These are phyloP conservation scores for Aleadryas rufinucha DNA, from an alignment of 2,113 vertebrate species.

Conservation along the genomic window DNA sequence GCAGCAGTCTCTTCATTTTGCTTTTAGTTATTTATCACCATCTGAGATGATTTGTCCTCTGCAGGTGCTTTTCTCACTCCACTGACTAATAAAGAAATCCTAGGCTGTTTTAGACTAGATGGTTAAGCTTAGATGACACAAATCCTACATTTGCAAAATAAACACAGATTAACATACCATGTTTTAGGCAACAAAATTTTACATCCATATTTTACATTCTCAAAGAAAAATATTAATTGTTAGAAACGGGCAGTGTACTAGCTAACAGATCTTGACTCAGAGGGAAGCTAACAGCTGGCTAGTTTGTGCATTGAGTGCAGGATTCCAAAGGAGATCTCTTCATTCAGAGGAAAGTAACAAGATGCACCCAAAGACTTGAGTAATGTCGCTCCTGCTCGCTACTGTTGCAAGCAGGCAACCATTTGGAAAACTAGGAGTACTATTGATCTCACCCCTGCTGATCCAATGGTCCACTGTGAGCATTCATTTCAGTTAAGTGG, in stretches of 20 bases:
- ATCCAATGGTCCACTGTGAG: slow-evolving; percentile 46
- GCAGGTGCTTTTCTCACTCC: background rate
- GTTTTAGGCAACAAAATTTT: background rate
- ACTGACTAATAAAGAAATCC: background rate
- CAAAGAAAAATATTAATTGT: background rate
- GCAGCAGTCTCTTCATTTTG: background rate
- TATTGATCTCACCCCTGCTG: slow-evolving; percentile 47
- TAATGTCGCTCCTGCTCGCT: slow-evolving; percentile 7
- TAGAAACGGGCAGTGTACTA: background rate
- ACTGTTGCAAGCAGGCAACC: slow-evolving; percentile 25
- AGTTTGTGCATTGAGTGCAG: background rate
- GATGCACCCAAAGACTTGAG: slow-evolving; percentile 31
- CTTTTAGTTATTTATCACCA: background rate
- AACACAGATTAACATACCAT: background rate
- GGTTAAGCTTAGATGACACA: background rate
- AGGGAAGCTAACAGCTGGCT: background rate
- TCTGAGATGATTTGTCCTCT: background rate
- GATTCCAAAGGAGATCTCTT: background rate
- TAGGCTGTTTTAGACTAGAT: background rate
- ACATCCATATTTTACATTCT: background rate
- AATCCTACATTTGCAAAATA: background rate
- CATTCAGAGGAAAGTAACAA: background rate
- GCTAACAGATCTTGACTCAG: background rate
- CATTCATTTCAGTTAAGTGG: slow-evolving; percentile 57
- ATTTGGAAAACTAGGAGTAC: slow-evolving; percentile 45